Base-by-base conservation (phyloP, 1,140 invertebrate species). In the Epicauta chinensis region DNA sequence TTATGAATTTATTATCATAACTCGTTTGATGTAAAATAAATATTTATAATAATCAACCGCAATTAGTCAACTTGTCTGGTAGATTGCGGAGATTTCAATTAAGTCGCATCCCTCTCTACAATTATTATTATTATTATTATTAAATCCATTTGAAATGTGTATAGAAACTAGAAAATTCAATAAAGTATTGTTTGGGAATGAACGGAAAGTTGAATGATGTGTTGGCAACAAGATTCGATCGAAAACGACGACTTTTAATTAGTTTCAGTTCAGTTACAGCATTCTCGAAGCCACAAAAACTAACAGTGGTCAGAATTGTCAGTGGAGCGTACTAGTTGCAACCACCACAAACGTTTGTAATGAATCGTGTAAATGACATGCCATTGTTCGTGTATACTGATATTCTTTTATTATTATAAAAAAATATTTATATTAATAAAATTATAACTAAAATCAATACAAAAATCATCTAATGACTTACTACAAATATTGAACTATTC, bases 181-280 rank as follows among this genome's bases (percentile, higher is more conserved):
- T n/a, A n/a, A n/a, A n/a, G n/a, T n/a, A 23, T 23, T 23, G 23
- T 46, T 16, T 36, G 16, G 43, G 45, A 47, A 47, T 12, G 45
- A 47, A 37, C 34, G 46, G n/a, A 49, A 49, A 37, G 34, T 51
- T 55, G 48, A 58, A 51, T 60, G 59, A 60, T 60, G 59, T 54
- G 46, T 48, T 55, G 61, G 53, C 58, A 60, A 47, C 50, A 51
- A 51, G 49, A 9, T 34, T 34, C 44, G 58, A 58, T 52, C 51
- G 45, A 45, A 47, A 56, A 59, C 57, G 52, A 54, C 49, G 61
- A 62, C 61, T 62, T 62, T 62, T 62, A 62, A 62, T 62, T 62
- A 62, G 61, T 62, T 62, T 62, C 61, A 60, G 58, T 58, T 62
- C 61, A 62, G 58, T 60, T 62, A 53, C 58, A 58, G 61, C 58